Conservation (phyloP, 2,113 vertebrate species). For the Anas platyrhynchos region DNA sequence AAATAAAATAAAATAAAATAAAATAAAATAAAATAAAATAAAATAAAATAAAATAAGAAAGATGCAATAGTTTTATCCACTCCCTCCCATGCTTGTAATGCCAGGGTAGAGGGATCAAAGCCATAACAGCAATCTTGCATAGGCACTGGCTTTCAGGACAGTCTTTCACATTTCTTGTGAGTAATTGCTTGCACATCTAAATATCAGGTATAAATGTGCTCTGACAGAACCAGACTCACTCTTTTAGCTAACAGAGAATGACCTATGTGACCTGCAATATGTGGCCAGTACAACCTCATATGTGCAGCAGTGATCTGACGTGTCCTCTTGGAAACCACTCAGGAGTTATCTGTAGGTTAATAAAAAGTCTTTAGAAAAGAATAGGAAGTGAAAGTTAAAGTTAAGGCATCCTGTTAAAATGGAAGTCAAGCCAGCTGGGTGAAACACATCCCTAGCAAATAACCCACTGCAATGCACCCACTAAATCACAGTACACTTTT, state of each 20-base stretch:
- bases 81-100: neutral
- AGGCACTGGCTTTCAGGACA: neutral
- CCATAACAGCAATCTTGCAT: neutral
- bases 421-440: neutral
- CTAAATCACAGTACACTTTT: neutral
- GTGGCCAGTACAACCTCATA: neutral
- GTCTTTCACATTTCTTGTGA: neutral
- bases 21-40: neutral
- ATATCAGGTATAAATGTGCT: neutral
- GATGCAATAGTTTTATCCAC: neutral
- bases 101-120: neutral
- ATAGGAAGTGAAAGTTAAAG: neutral
- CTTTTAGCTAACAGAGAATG: neutral
- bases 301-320: neutral
- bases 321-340: neutral
- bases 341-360: neutral
- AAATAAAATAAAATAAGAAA: neutral
- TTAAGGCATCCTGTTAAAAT: neutral
- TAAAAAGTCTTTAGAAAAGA: neutral
- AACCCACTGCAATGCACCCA: accelerated
- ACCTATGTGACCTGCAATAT: too few species aligned
- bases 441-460: neutral
- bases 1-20: neutral
- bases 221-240: neutral
- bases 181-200: neutral